Evolutionary conservation across 1,140 invertebrate species (phyloP), one percentile per base, ranked within the genome.

Genomic region (Eciton burchellii): DNA sequence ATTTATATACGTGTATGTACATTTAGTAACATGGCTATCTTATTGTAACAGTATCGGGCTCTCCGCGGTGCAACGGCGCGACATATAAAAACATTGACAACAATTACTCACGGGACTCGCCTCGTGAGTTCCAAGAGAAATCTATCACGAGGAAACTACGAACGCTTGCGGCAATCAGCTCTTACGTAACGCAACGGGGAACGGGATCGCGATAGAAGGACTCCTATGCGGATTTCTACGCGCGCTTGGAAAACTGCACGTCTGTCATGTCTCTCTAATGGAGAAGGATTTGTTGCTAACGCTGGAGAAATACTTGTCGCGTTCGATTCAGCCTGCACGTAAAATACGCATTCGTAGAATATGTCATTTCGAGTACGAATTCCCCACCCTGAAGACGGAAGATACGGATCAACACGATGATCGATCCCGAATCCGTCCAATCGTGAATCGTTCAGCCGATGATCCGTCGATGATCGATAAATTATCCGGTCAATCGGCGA

Each of bases 1-100:
- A 77, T 79, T 12, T 21, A 4, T 70, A 24, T 66, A 19, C 45
- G 14, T 77, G 9, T 70, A 74, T 26, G 47, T 74, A 79, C 35
- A 79, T 79, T 56, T 79, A 8, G 66, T 12, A 68, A 68, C 45
- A 56, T 16, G 56, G 6, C 6, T 68, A 54, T 41, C 14, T 76
- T 76, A 77, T 56, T 19, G 35, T 66, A 77, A 77, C 47, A 77
- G 52, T 66, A 77, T 43, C 62, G 72, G 45, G 72, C 26, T 79
- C 29, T 68, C 26, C 19, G 43, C 74, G 63, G 56, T 49, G 56
- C 1, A 77, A 57, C 21, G 74, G 66, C 74, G n/a, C 12, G 35
- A 68, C 59, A 79, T 79, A 79, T 70, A 56, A 79, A 79, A 79
- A 35, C 68, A 79, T 79, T 16, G 4, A 52, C 56, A 79, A 79